Evolutionary conservation across 1,140 invertebrate species (phyloP).

Genomic region (Ips nitidus): DNA sequence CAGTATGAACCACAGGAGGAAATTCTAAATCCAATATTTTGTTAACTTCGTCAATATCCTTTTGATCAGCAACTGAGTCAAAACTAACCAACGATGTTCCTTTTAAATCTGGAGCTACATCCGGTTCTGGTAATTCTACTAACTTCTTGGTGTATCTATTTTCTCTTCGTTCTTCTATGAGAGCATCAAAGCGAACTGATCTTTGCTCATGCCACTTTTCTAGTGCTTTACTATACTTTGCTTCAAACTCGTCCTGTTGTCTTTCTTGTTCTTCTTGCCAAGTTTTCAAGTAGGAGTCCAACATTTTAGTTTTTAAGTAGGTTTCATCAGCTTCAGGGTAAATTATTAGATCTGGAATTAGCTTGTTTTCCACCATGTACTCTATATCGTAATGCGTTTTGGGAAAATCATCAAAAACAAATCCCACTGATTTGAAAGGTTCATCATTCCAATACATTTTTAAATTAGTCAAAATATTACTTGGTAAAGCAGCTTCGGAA

Average conservation of each 20-base stretch:
- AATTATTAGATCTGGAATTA: constrained; percentile 60
- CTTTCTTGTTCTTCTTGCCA: constrained; percentile 48
- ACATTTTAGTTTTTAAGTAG: constrained; percentile 48
- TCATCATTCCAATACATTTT: constrained; percentile 55
- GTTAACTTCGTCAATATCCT: constrained; percentile 43
- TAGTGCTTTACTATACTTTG: constrained; percentile 43
- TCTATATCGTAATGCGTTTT: constrained; percentile 55
- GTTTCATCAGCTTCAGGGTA: constrained; percentile 51
- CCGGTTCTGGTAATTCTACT: constrained; percentile 22
- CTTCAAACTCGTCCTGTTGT: constrained; percentile 48
- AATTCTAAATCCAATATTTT: constrained; percentile 43
- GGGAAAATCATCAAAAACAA: constrained; percentile 62
- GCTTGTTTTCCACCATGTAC: constrained; percentile 52
- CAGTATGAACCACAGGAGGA: constrained; percentile 54
- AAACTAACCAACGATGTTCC: constrained; percentile 41
- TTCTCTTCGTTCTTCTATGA: constrained; percentile 41
- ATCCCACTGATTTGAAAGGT: constrained; percentile 52
- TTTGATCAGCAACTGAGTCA: constrained; percentile 46
- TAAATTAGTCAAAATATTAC: constrained; percentile 52
- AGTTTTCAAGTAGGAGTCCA: constrained; percentile 38
- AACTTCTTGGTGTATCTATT: constrained; percentile 39
- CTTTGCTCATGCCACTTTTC: constrained; percentile 40
- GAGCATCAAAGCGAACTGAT: constrained; percentile 39
- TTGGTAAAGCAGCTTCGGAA: constrained; percentile 49
- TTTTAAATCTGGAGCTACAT: constrained; percentile 2